Base-by-base conservation (phyloP, 2,113 vertebrate genomes). In the Larimichthys crocea region DNA sequence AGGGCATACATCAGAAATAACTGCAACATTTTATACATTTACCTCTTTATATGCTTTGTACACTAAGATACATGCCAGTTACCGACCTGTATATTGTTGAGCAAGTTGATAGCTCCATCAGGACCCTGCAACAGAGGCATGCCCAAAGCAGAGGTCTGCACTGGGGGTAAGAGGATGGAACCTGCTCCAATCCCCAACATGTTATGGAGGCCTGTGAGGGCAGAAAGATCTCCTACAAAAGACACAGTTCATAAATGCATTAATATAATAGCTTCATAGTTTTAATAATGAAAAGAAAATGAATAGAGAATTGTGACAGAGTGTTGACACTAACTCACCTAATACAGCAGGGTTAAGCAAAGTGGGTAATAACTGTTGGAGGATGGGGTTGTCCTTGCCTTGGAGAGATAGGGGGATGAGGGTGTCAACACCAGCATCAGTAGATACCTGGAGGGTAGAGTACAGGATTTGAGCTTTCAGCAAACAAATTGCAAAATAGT, bases 71-170 rank as follows among this genome's bases (percentile, higher is more conserved):
- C 15, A 76, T 42, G 5, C 52, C 53, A 52, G 56, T 53, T 42
- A 48, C 70, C 17, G 26, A 94, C 93, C 92, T 94, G 92, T 74
- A 95, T 87, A 82, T 93, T 94, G 80, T 94, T 92, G 49, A 95
- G 84, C 63, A 94, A 78, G 86, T 93, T 95, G 74, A 96, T 93
- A 64, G 91, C 87, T 66, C 93, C 93, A 85, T 94, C 93, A 22
- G 87, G 94, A 84, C 92, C 90, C 59, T 95, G 95, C 64, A 97
- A 91, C 64, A 97, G 94, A 84, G 96, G 94, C 93, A 97, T 94
- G 74, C 97, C 96, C 85, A 97, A 89, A 63, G 96, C 90, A 65
- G 96, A 94, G 76, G 95, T 93, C 76, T 96, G 95, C 71, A 96
- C 93, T 53, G 94, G 93, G 59, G 95, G 94, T 11, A 96, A 86